Percentiles rank a stretch among this genome's conserved stretches.
phyloP scores from a whole-genome alignment of 2,113 vertebrate genomes.

The Rhizomys pruinosus region DNA sequence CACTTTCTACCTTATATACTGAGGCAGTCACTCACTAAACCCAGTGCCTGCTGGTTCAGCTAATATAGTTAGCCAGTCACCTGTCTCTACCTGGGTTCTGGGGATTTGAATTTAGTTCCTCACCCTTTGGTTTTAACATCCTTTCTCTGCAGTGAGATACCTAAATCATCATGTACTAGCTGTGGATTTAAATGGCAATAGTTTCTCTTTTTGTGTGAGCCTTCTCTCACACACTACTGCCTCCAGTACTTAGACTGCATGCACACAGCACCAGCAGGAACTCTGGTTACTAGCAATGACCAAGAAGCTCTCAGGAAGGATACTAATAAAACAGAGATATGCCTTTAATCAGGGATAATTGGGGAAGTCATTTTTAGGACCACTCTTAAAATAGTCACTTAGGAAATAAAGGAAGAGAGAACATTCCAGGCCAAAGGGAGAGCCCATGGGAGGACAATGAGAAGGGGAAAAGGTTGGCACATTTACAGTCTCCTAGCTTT shows the following conservation, averaged over 20 bases:
- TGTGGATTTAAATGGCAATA: not conserved
- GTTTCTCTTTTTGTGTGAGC: not conserved
- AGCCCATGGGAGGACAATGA: not conserved
- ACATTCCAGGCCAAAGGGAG: not conserved
- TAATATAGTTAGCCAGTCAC: too few species aligned
- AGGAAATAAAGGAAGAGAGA: not conserved
- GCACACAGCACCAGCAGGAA: accelerated
- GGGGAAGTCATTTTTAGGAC: not conserved
- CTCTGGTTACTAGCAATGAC: not conserved
- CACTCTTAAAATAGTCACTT: not conserved
- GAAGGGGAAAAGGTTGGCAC: not conserved
- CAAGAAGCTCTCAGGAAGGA: not conserved
- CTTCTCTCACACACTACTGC: not conserved
- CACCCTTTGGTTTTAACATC: not conserved
- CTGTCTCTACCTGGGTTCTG: not conserved
- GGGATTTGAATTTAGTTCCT: not conserved
- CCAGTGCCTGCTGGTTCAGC: not conserved
- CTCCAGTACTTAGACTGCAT: not conserved
- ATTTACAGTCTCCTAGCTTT: not conserved
- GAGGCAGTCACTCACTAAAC: not conserved
- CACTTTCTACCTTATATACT: not conserved
- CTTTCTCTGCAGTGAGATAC: not conserved
- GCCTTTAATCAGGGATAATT: not conserved
- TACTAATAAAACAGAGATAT: not conserved
- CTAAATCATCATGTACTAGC: not conserved